Evolutionary conservation across 1,140 invertebrate genomes (phyloP), one percentile per base, ranked within the genome.

Genomic region (Leptinotarsa undecemlineata): DNA sequence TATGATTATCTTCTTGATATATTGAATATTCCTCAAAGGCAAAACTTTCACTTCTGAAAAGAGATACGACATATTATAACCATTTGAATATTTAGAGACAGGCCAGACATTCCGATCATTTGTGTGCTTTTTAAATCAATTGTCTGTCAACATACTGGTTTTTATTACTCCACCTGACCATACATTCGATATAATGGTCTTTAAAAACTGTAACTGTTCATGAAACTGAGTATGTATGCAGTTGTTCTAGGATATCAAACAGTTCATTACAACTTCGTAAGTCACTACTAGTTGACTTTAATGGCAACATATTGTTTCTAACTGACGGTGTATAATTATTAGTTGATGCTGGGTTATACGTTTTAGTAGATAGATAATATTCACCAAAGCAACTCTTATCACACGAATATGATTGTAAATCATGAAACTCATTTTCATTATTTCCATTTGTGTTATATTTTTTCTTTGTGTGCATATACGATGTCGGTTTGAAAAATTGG

Each of bases 121-220:
- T 19, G 62, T 42, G 33, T 42, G n/a, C 23, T 23, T 21, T 63
- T 19, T 76, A 76, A 76, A 76, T 76, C 74, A 76, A 76, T 76
- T 76, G 72, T 60, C 70, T 76, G 74, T 76, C 74, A 76, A 13
- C 67, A 61, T 21, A 42, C 21, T 48, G 47, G 63, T 61, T 67
- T 76, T 76, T 76, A 76, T 76, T 72, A 70, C 21, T 64, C 72
- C 21, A 47, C 70, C 70, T 33, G 74, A 66, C 67, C 62, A 68
- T 73, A 73, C 51, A 76, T 76, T 64, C 64, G 48, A 48, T 26
- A 66, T 73, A 76, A 76, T 76, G 63, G 48, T 47, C 68, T 71
- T 64, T 64, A 76, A 76, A 76, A 76, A 76, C 74, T 71, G 71
- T 71, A 76, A 76, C 74, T 63, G 71, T 76, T 72, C 69, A 73